phyloP scores from a whole-genome alignment of 2,797 vertebrate species.

The Periophthalmus magnuspinnatus region DNA sequence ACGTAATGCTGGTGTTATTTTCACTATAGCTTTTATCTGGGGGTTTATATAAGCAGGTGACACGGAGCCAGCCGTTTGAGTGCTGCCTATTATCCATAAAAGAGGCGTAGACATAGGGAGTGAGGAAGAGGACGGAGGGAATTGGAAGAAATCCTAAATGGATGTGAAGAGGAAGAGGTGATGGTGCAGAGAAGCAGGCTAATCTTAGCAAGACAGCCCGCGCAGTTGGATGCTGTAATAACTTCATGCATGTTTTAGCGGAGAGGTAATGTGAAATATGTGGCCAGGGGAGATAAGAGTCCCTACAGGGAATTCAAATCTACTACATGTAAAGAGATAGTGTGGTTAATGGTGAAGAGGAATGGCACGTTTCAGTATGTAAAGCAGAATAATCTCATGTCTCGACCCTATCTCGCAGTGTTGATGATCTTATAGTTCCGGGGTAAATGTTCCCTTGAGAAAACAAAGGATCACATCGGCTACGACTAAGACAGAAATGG shows the following conservation, averaged over 20 bases:
- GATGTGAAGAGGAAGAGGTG: conserved; percentile 13
- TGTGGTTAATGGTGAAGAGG: background rate
- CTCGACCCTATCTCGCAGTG: background rate
- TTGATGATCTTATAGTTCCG: background rate
- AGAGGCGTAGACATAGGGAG: conserved; percentile 12
- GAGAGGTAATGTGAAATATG: conserved; percentile 50
- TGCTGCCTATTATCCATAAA: conserved; percentile 44
- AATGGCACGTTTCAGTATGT: background rate
- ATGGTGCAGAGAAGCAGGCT: conserved; percentile 9
- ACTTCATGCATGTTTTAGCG: conserved; percentile 68
- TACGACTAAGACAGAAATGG: background rate
- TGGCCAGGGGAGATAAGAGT: conserved; percentile 29
- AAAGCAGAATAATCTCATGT: background rate
- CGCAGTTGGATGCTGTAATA: conserved; percentile 42
- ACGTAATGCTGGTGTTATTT: conserved; percentile 60
- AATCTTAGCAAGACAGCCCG: conserved; percentile 31
- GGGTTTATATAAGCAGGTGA: conserved; percentile 51
- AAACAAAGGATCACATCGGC: background rate
- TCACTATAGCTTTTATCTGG: conserved; percentile 60
- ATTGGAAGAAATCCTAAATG: conserved; percentile 36
- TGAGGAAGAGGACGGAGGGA: conserved; percentile 10
- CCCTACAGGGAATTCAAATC: background rate
- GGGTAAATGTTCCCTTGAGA: background rate
- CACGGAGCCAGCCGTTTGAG: conserved; percentile 28
- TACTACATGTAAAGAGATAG: background rate